Base-by-base conservation (phyloP, 2,888 invertebrate species). In the Tyria jacobaeae region DNA sequence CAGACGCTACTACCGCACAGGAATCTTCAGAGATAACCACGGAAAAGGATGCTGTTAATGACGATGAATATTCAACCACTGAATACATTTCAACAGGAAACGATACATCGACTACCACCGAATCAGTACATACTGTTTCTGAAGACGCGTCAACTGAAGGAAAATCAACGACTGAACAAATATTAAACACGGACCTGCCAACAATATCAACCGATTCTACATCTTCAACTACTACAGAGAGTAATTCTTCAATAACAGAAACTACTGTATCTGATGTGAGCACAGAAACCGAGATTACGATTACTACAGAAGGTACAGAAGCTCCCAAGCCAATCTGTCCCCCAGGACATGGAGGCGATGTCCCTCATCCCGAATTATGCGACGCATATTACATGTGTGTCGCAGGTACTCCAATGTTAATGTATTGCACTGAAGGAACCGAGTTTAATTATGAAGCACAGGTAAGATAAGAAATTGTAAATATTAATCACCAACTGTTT, bases 361-460 rank as follows among this genome's bases (percentile, higher is more conserved):
- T 73, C 1, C 61, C 75, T 1, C 64, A 75, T 39, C 72, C 61
- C 12, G 27, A 44, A 1, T 17, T 15, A 9, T 62, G 61, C 31
- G 21, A 39, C 35, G 47, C 31, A 6, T 62, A 44, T 66, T 62
- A 34, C 39, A 52, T 47, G 47, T 62, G 61, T 31, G 7, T 51
- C 5, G 47, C 44, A 14, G 56, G 41, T 3, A 44, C 35, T 7
- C 51, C 24, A 1, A 44, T 25, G 31, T 24, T 7, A 9, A 35
- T 39, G n/a, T 14, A 15, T 6, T 62, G 61, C 24, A 47, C 35
- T 10, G 25, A 17, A n/a, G 61, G 57, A 17, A 52, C 34, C 7
- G 61, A 62, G 17, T 62, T 62, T 4, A 47, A 48, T 24, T 10
- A 37, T 2, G 25, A 52, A 27, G 5, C 7, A 12, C 27, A 57